Base-by-base conservation (phyloP, 2,888 invertebrate genomes). In the Yponomeuta sedellus region DNA sequence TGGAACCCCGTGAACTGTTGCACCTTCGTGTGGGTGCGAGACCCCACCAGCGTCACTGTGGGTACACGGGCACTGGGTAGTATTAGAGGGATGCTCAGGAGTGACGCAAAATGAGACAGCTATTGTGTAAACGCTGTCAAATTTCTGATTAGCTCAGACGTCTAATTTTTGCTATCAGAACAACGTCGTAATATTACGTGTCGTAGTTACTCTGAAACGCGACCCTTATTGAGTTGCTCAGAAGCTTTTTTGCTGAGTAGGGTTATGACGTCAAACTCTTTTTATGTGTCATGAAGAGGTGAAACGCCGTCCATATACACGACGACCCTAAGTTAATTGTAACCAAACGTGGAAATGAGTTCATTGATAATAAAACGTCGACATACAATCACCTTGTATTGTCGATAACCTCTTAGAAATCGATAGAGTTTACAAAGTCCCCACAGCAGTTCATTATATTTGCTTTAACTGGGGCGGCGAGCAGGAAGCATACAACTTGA, bases 1-100 rank as follows among this genome's bases (percentile, higher is more conserved):
- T 95, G 94, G 80, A 98, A 97, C 71, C 95, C 93, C 0, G 94
- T 94, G 81, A 98, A 97, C 80, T 95, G 95, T 77, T 96, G 94
- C 6, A 94, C 91, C 72, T 92, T 93, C 64, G 92, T 88, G 77
- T 93, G 94, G 0, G 93, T 94, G 68, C 93, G 93, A 0, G 95
- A 93, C 0, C 95, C 95, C 73, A 94, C 92, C 61, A 95, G 82
- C 0, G 94, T 93, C 70, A 95, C 95, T 95, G 77, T 8, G 34
- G 34, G 0, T 69, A 73, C 67, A 6, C 40, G 16, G 44, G 10
- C 34, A 34, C n/a, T 8, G 34, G 1, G 6, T 34, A 34, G 10
- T 8, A 34, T 2, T 1, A 34, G 34, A 8, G 34, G 34, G 34
- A 34, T 8, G 34, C 6, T 34, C 6, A 34, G 34, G 34, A 8